Evolutionary conservation across 2,113 vertebrate species (phyloP).

Genomic region (Tragulus kanchil): DNA sequence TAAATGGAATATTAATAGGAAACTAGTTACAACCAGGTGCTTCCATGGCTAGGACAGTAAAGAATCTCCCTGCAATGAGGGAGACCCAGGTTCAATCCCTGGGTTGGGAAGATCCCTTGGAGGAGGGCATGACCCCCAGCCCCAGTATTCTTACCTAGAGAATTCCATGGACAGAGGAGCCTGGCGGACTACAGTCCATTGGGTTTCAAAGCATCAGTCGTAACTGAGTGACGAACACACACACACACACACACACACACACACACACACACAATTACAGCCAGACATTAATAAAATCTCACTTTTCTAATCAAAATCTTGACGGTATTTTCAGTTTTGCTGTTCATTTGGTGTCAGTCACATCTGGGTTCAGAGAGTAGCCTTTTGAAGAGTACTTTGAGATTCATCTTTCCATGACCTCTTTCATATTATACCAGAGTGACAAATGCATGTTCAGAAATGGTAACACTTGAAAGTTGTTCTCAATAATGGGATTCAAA

Average conservation of each 20-base stretch:
- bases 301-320: background rate
- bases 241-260: background rate
- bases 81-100: background rate
- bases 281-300: background rate
- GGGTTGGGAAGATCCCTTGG: background rate
- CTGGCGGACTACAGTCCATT: rapidly evolving
- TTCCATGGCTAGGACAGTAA: background rate
- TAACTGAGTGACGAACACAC: background rate
- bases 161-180: background rate
- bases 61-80: background rate
- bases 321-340: background rate
- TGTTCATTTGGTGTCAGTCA: background rate
- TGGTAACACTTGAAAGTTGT: background rate
- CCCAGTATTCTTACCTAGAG: background rate
- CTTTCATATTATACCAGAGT: background rate
- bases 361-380: background rate
- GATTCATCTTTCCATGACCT: background rate
- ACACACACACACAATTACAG: background rate
- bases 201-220: background rate
- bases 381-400: background rate
- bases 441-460: background rate
- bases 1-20: background rate
- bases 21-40: background rate
- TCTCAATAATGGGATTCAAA: background rate
- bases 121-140: background rate